These are phyloP conservation scores for Columba janthina DNA, from an alignment of 2,113 vertebrate species.

Conservation along the genomic window DNA sequence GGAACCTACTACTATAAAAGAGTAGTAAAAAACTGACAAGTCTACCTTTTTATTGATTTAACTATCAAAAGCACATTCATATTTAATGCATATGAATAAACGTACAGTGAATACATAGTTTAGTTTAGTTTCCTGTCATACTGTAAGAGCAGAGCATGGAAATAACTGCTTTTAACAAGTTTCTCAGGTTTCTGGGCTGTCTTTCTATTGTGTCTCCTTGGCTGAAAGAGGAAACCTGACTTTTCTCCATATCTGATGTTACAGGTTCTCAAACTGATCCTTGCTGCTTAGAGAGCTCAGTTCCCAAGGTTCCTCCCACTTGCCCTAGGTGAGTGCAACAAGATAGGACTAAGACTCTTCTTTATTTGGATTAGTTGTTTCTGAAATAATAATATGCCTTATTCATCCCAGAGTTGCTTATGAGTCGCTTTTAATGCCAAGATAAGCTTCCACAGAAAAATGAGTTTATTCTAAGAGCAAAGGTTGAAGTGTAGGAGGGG, in stretches of 20 bases:
- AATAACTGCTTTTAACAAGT: background rate
- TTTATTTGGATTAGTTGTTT: background rate
- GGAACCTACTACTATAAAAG: background rate
- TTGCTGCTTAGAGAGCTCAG: background rate
- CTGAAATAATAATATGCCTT: background rate
- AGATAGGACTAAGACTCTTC: background rate
- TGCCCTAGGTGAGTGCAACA: background rate
- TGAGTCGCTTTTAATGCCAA: background rate
- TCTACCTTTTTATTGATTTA: background rate
- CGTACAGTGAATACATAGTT: background rate
- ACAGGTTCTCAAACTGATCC: background rate
- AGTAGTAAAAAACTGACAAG: background rate
- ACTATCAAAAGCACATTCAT: background rate
- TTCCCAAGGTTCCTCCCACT: background rate
- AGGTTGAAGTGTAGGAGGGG: background rate
- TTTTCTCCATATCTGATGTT: background rate
- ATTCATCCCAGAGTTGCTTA: background rate
- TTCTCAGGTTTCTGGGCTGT: conserved; percentile 13
- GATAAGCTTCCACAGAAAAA: background rate
- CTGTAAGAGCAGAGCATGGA: background rate
- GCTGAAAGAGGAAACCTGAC: conserved; percentile 5
- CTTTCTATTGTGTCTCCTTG: background rate
- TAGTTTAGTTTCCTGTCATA: background rate
- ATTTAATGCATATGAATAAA: background rate
- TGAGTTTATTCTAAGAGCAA: background rate